Conservation (phyloP, 2,888 invertebrate genomes). For the Dusona sp. region DNA sequence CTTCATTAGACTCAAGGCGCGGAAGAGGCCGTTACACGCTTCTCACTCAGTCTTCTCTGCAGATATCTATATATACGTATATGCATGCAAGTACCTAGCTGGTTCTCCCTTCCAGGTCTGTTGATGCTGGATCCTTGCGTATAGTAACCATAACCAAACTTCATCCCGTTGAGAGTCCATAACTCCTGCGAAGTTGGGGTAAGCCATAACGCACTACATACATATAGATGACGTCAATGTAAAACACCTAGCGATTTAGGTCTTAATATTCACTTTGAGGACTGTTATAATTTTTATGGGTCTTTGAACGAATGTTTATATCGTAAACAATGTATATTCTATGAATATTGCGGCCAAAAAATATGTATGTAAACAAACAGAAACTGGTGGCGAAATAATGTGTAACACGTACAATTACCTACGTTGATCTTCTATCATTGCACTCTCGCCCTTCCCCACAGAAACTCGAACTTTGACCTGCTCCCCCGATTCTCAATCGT, state of each 20-base stretch:
- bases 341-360: not conserved
- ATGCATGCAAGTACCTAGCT: not conserved
- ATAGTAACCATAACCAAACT: conserved; percentile 64
- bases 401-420: conserved; percentile 2
- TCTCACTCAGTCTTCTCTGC: conserved; percentile 60
- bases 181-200: conserved; percentile 22
- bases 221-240: not conserved
- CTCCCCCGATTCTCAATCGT: conserved; percentile 31
- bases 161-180: conserved; percentile 47
- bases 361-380: not conserved
- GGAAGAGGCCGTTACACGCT: conserved; percentile 75
- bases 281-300: not conserved
- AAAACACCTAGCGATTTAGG: conserved; percentile 27
- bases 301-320: not conserved
- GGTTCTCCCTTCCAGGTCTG: conserved; percentile 27
- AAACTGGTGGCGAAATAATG: conserved; percentile 8
- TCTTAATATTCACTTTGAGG: conserved; percentile 7
- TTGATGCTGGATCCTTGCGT: conserved; percentile 68
- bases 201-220: not conserved
- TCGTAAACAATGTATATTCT: not conserved
- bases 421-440: conserved; percentile 34
- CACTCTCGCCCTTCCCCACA: not conserved
- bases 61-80: not conserved
- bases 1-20: conserved; percentile 79
- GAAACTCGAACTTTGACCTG: conserved; percentile 30